Base-by-base conservation (phyloP, 2,888 invertebrate genomes). In the Ornithoptera priamus region DNA sequence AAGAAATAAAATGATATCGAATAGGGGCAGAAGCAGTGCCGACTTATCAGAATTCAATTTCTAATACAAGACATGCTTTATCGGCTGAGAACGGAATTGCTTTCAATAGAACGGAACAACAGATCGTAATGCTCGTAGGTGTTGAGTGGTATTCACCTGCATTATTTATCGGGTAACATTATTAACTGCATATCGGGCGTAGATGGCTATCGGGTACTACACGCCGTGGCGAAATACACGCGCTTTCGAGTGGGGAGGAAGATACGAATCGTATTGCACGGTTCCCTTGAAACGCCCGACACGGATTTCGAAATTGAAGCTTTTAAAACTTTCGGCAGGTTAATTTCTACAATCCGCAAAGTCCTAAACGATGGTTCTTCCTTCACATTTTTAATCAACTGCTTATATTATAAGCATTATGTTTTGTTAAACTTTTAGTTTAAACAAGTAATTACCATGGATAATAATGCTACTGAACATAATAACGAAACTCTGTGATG, bases 111-210 rank as follows among this genome's bases (percentile, higher is more conserved):
- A 73, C 75, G 74, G 76, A 81, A 81, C 78, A 76, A 77, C 73
- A 73, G 73, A 74, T 75, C 73, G 74, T 72, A 71, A 73, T 72
- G 68, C 65, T 70, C 70, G 72, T 75, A 78, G 78, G 74, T 78
- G 79, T 77, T 81, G 86, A 85, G 83, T 81, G 84, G 84, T 83
- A 82, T 85, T 84, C 84, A 88, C 87, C 87, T 86, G 88, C 85
- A 87, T 87, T 89, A 89, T 90, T 89, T 91, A 91, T 90, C 89
- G 85, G 85, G 83, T 86, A 83, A 86, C 87, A 87, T 88, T 90
- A 91, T 89, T 90, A 89, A 89, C 87, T 85, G 88, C 89, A 85
- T 89, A 91, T 90, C 89, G 85, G 82, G 78, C 81, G 75, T 80
- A 89, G 92, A 92, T 90, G 85, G 85, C 86, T 89, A 91, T 92